Percentiles rank a stretch among this genome's conserved stretches.
Conservation (phyloP, 2,888 invertebrate species). For the Lepidonotus clava region DNA sequence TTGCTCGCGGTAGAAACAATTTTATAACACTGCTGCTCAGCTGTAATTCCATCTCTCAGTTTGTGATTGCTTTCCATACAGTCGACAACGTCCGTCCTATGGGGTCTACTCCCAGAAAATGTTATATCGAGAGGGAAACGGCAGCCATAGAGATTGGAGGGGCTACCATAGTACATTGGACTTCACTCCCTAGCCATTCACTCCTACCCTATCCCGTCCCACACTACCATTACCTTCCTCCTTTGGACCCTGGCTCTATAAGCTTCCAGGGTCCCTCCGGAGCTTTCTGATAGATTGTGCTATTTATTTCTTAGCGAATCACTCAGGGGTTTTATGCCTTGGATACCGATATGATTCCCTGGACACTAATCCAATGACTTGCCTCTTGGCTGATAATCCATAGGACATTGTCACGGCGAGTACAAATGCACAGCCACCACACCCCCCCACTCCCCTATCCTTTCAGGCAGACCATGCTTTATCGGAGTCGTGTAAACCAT, state of each 20-base stretch:
- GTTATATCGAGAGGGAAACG: too few relatives aligned
- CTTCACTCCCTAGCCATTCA: neutral
- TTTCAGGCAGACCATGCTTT: too few relatives aligned
- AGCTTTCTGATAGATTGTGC: conserved; percentile 11
- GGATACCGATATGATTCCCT: conserved; percentile 14
- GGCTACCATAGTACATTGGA: too few relatives aligned
- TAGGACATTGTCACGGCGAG: neutral
- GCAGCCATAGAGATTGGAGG: too few relatives aligned
- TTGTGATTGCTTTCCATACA: neutral
- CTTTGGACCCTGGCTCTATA: neutral
- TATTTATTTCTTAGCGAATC: conserved; percentile 43
- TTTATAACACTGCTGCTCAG: neutral
- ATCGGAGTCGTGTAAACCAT: too few relatives aligned
- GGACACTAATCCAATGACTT: conserved; percentile 12
- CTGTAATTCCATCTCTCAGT: neutral
- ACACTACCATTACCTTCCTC: neutral
- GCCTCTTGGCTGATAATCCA: conserved; percentile 36
- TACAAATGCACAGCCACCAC: too few relatives aligned
- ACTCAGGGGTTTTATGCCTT: neutral
- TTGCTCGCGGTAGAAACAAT: too few relatives aligned
- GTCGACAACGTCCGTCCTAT: neutral
- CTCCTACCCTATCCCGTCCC: neutral
- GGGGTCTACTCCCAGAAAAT: neutral
- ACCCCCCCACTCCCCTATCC: too few relatives aligned
- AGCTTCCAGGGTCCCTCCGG: neutral